Base-by-base conservation (phyloP, 2,888 invertebrate species). In the Amblyteles armatorius region DNA sequence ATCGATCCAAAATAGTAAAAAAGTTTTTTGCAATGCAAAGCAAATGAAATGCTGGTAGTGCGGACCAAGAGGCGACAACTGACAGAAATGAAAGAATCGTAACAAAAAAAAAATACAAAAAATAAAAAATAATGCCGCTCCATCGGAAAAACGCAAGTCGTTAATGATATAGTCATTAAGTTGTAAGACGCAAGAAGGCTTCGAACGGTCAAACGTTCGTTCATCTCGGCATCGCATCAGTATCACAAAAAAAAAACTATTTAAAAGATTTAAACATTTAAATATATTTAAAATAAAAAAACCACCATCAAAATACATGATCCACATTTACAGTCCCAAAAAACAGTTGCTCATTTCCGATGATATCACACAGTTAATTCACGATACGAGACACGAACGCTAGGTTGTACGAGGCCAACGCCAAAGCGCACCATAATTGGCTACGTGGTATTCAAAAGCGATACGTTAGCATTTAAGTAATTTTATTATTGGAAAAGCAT, bases 401-500 rank as follows among this genome's bases (percentile, higher is more conserved):
- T 83, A 73, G 83, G 84, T 84, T 52, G 82, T 79, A 36, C 77
- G 67, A 52, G 77, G 71, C 48, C 33, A 68, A 74, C 82, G 86
- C 88, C 84, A 87, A 88, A 79, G 85, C 55, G 88, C 90, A 89
- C 88, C 88, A 89, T 89, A 88, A 92, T 92, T 91, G 91, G 91
- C 91, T 92, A 93, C 91, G 91, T 92, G 92, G 90, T 93, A 92
- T 93, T 93, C 92, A 89, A 91, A 92, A 92, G 92, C 92, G 92
- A 93, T 93, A 92, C 91, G 90, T 88, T 92, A 91, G 93, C 84
- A 84, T 89, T 89, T 93, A 91, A 92, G 90, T 85, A 85, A 87
- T 81, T 76, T 63, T 63, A 63, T 63, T 63, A 72, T 57, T 44
- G 63, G 52, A 67, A 83, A 76, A 71, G 76, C 78, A 71, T 80